Conservation (phyloP, 2,888 invertebrate genomes). For the Agrilus biguttatus region DNA sequence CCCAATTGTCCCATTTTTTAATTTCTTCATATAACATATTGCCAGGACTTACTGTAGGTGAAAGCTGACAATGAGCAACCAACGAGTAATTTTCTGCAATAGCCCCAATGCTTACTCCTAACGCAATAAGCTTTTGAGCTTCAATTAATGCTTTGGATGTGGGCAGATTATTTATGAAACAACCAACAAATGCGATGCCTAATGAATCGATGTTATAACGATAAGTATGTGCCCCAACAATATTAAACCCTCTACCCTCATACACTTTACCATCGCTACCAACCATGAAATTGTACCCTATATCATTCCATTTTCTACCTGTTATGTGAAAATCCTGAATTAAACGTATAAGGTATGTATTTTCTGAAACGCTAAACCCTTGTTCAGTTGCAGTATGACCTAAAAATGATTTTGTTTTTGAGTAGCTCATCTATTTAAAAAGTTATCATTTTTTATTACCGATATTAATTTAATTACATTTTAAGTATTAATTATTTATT, state of each 20-base stretch:
- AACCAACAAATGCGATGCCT: conserved; percentile 40
- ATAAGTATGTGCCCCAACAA: conserved; percentile 37
- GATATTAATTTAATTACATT: no score
- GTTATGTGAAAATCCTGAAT: conserved; percentile 39
- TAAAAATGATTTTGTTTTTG: conserved; percentile 12
- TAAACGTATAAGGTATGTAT: conserved; percentile 31
- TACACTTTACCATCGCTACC: conserved; percentile 42
- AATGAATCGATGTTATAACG: conserved; percentile 35
- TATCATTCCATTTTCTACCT: conserved; percentile 36
- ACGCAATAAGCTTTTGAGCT: conserved; percentile 31
- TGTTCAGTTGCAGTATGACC: conserved; percentile 38
- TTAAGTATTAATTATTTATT: no score
- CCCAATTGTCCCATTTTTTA: conserved; percentile 38
- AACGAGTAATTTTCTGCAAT: conserved; percentile 34
- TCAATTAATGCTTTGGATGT: conserved; percentile 28
- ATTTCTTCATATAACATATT: conserved; percentile 34
- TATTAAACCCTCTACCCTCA: conserved; percentile 41
- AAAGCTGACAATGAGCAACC: conserved; percentile 38
- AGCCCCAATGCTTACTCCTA: conserved; percentile 33
- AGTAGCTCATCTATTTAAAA: no score
- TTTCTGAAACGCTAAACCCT: conserved; percentile 31
- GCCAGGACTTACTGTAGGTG: conserved; percentile 38
- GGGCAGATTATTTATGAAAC: conserved; percentile 34
- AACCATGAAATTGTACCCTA: conserved; percentile 39
- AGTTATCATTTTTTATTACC: no score